Base-by-base conservation (phyloP, 2,888 invertebrate species). In the Coleophora flavipennella region DNA sequence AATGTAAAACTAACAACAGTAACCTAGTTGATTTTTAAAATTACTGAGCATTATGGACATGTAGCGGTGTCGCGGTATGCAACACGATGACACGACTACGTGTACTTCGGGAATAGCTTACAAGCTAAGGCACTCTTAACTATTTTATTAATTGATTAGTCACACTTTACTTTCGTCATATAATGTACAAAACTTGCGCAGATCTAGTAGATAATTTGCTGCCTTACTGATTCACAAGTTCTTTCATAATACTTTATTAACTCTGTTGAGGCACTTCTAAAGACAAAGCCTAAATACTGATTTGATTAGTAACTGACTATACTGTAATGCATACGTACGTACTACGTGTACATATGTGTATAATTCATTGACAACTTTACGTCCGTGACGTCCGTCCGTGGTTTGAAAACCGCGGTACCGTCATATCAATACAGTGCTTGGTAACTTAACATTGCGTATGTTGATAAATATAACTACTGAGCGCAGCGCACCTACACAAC, bases 1-100 rank as follows among this genome's bases (percentile, higher is more conserved):
- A 48, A 48, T 54, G 51, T 32, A 31, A 36, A 33, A 20, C 20
- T 20, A 20, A 20, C 20, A 20, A 20, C 20, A 20, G 20, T 20
- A 20, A 20, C 20, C 20, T 20, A 62, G 59, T 59, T 68, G 62
- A 57, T 55, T 53, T 58, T 51, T 32, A 38, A n/a, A 46, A 50
- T 56, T 71, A 68, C 64, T 76, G 73, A 75, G 75, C 74, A 72
- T 73, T 66, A 20, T 20, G 20, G 55, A 59, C 42, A 54, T 51
- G 51, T 62, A 52, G 54, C 35, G 28, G 38, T 51, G 51, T 62
- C 51, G 54, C 35, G 28, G 38, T 35, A 42, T 31, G 35, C 36
- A 48, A 39, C 36, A 46, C 44, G 41, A 20, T 41, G n/a, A n/a
- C n/a, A n/a, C n/a, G n/a, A n/a, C n/a, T n/a, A n/a, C n/a, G n/a